phyloP scores from a whole-genome alignment of 2,113 vertebrate genomes.

The Laterallus jamaicensis region DNA sequence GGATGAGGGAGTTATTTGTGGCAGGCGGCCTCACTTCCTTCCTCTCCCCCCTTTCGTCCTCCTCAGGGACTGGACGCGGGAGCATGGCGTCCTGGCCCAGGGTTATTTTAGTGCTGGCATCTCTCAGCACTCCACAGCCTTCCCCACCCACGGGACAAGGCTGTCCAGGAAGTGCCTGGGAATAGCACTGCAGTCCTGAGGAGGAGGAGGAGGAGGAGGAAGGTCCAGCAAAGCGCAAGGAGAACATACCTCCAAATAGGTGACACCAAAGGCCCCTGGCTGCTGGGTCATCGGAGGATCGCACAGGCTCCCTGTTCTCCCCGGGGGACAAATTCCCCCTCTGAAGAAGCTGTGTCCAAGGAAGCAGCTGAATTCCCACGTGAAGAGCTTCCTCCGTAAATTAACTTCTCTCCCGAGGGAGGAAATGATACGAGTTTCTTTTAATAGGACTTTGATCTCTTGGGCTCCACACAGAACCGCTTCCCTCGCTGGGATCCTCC shows the following conservation, averaged over 20 bases:
- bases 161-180: background rate
- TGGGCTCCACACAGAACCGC: background rate
- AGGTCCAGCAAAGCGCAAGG: background rate
- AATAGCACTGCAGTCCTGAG: background rate
- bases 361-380: background rate
- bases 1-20: background rate
- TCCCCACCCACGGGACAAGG: constrained; percentile 1
- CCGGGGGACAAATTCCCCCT: background rate
- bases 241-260: background rate
- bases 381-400: background rate
- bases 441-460: constrained; percentile 61
- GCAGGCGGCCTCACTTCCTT: background rate
- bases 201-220: background rate
- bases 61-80: background rate
- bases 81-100: background rate
- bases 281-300: background rate
- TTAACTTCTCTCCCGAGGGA: background rate
- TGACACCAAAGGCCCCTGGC: background rate
- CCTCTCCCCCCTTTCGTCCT: background rate
- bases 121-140: background rate
- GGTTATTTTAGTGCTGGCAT: constrained; percentile 17
- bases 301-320: background rate
- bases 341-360: background rate
- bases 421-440: constrained; percentile 4
- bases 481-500: background rate